Evolutionary conservation across 2,888 invertebrate species (phyloP).

Genomic region (Melanotus villosus): DNA sequence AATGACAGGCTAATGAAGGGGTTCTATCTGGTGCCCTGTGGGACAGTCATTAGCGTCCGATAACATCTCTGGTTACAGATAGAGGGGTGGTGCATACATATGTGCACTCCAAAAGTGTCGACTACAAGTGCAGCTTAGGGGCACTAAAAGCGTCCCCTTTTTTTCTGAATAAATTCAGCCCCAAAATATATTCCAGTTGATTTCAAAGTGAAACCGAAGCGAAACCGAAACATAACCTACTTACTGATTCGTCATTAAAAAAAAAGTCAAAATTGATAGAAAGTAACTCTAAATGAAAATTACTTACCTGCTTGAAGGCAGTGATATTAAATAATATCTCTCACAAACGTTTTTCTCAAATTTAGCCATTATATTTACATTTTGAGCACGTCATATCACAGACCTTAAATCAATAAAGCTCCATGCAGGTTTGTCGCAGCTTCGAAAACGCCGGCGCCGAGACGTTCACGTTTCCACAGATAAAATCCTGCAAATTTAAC

Average conservation of each 20-base stretch:
- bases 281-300: too few species aligned
- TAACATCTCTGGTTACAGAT: slow-evolving; percentile 66
- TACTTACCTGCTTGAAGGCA: not conserved
- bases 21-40: slow-evolving; percentile 59
- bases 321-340: not conserved
- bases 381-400: slow-evolving; percentile 20
- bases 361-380: slow-evolving; percentile 11
- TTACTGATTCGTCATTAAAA: too few species aligned
- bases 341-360: too few species aligned
- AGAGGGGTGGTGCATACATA: slow-evolving; percentile 62
- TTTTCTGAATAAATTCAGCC: slow-evolving; percentile 14
- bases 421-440: slow-evolving; percentile 24
- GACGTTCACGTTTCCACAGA: not conserved
- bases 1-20: slow-evolving; percentile 67
- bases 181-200: not conserved
- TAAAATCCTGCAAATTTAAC: slow-evolving; percentile 25
- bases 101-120: slow-evolving; percentile 64
- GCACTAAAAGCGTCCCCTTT: slow-evolving; percentile 28
- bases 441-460: slow-evolving; percentile 45
- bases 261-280: too few species aligned
- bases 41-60: slow-evolving; percentile 67
- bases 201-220: not conserved
- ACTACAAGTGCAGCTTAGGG: slow-evolving; percentile 63
- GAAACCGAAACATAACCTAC: too few species aligned
- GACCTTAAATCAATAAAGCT: slow-evolving; percentile 42